phyloP scores from a whole-genome alignment of 1,140 invertebrate species.

The Drosophila repletoides region DNA sequence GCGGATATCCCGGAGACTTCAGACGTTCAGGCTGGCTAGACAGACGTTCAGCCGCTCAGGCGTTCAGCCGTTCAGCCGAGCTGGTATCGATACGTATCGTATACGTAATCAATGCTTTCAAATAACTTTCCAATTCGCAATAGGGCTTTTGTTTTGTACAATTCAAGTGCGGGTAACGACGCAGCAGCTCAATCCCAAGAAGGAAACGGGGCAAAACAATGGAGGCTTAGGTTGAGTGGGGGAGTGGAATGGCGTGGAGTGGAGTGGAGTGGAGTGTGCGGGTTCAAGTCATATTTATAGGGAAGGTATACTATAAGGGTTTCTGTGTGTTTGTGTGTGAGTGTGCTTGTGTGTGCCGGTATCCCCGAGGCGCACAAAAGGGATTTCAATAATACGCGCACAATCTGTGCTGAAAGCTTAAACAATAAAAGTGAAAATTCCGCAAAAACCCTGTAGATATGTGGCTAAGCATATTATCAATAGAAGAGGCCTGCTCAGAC shows the following conservation, averaged over 20 bases:
- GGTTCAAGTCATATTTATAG: slow-evolving; percentile 11
- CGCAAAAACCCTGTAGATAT: slow-evolving; percentile 42
- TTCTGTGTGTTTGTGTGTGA: background rate
- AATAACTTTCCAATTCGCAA: slow-evolving; percentile 72
- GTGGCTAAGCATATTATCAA: slow-evolving; percentile 61
- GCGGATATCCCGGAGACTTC: too few species aligned
- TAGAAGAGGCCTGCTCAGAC: background rate
- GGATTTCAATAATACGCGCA: slow-evolving; percentile 75
- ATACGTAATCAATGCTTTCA: slow-evolving; percentile 75
- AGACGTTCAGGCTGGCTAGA: background rate
- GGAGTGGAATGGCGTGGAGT: too few species aligned
- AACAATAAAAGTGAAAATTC: slow-evolving; percentile 78
- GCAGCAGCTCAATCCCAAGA: slow-evolving; percentile 1
- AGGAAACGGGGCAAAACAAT: slow-evolving; percentile 39
- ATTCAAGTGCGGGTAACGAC: slow-evolving; percentile 47
- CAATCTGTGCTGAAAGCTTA: slow-evolving; percentile 77
- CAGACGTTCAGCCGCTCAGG: too few species aligned
- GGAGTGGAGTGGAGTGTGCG: slow-evolving; percentile 6
- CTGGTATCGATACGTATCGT: slow-evolving; percentile 60
- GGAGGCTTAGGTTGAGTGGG: slow-evolving; percentile 4
- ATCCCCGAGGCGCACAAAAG: slow-evolving; percentile 58
- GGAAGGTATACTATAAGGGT: background rate
- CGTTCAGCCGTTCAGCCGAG: slow-evolving; percentile 23
- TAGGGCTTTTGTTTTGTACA: slow-evolving; percentile 72
- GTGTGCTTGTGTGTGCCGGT: background rate